Conservation (phyloP, 2,888 invertebrate species). For the Acanthosepion pharaonis region DNA sequence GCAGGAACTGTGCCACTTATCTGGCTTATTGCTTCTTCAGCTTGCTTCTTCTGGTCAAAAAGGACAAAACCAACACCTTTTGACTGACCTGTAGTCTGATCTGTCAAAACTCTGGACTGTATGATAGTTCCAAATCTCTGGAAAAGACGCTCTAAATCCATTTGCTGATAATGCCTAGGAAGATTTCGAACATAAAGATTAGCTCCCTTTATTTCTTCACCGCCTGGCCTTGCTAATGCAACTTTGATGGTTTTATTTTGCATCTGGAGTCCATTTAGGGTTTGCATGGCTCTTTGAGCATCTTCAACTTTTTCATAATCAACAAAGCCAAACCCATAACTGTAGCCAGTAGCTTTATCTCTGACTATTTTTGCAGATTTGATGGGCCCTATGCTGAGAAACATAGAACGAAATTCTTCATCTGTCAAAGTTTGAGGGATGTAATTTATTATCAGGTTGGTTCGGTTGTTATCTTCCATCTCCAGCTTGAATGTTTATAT, state of each 20-base stretch:
- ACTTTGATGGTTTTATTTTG: slow-evolving; percentile 95
- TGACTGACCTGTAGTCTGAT: slow-evolving; percentile 89
- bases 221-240: slow-evolving; percentile 91
- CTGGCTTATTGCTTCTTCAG: slow-evolving; percentile 89
- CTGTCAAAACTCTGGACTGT: slow-evolving; percentile 91
- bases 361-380: slow-evolving; percentile 87
- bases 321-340: slow-evolving; percentile 96
- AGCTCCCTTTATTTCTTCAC: slow-evolving; percentile 93
- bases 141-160: slow-evolving; percentile 88
- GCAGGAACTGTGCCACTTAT: slow-evolving; percentile 87
- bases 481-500: slow-evolving; percentile 45
- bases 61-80: slow-evolving; percentile 90
- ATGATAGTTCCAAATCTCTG: slow-evolving; percentile 91
- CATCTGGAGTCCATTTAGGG: slow-evolving; percentile 89
- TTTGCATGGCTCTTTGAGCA: slow-evolving; percentile 88
- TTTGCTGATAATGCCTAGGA: slow-evolving; percentile 80
- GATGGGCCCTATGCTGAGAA: slow-evolving; percentile 89
- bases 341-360: slow-evolving; percentile 85
- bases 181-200: slow-evolving; percentile 95
- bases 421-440: slow-evolving; percentile 94
- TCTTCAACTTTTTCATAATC: slow-evolving; percentile 90
- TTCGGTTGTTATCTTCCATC: slow-evolving; percentile 69
- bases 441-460: slow-evolving; percentile 95
- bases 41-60: slow-evolving; percentile 89
- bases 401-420: slow-evolving; percentile 90